Evolutionary conservation across 2,113 vertebrate species (phyloP).

Genomic region (Ptyas mucosa): DNA sequence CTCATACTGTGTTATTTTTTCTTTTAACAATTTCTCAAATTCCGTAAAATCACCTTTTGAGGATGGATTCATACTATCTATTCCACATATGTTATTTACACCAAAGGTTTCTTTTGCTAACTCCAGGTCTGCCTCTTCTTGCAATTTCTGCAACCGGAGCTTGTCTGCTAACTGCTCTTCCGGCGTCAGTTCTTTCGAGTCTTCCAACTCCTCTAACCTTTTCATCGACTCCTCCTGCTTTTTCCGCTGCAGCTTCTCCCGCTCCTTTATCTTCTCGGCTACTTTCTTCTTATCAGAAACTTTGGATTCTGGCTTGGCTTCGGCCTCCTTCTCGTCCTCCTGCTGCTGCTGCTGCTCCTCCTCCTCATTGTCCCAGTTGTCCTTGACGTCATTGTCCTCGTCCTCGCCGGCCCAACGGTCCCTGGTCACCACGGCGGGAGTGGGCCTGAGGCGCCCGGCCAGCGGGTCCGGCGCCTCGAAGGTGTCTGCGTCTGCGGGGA

Average conservation of each 20-base stretch:
- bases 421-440: constrained; percentile 52
- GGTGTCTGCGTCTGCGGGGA: constrained; percentile 1
- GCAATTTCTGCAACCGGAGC: constrained; percentile 86
- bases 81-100: constrained; percentile 82
- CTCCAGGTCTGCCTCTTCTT: constrained; percentile 92
- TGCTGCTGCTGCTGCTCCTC: constrained; percentile 70
- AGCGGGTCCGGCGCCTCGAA: constrained; percentile 66
- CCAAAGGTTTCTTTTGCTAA: constrained; percentile 94
- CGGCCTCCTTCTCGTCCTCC: constrained; percentile 61
- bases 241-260: constrained; percentile 86
- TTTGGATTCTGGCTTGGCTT: constrained; percentile 79
- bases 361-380: constrained; percentile 97
- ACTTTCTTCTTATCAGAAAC: constrained; percentile 95
- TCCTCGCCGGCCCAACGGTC: constrained; percentile 93
- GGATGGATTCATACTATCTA: constrained; percentile 93
- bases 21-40: constrained; percentile 92
- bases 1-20: constrained; percentile 92
- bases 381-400: constrained; percentile 91
- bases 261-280: constrained; percentile 95
- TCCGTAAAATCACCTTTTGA: constrained; percentile 98
- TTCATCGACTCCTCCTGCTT: constrained; percentile 83
- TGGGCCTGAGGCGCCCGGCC: constrained; percentile 52
- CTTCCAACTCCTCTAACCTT: constrained; percentile 73
- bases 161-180: constrained; percentile 90
- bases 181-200: constrained; percentile 70